These are phyloP conservation scores for Drosophila azteca DNA, from an alignment of 1,140 invertebrate species.

Conservation along the genomic window DNA sequence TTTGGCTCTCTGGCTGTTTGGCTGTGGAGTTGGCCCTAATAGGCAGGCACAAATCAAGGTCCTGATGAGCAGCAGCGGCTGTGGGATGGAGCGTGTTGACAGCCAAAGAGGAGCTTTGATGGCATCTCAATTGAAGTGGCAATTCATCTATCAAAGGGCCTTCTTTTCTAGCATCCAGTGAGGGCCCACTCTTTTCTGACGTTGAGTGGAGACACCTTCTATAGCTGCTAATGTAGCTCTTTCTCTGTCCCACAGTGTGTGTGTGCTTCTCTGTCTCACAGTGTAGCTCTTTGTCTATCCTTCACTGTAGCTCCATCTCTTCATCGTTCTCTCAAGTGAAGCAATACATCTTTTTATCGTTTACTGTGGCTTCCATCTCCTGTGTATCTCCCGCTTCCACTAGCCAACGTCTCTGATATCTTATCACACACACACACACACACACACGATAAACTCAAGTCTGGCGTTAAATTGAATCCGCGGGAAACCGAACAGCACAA, in stretches of 20 bases:
- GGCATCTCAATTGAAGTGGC: slow-evolving; percentile 50
- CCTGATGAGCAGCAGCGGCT: slow-evolving; percentile 12
- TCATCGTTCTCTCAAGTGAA: too few species aligned
- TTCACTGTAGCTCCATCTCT: too few species aligned
- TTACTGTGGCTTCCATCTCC: not conserved
- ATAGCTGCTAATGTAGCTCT: too few species aligned
- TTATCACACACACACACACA: slow-evolving; percentile 11
- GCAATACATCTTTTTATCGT: too few species aligned
- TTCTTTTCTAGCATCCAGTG: too few species aligned
- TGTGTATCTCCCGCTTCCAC: not conserved
- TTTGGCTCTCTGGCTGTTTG: too few species aligned
- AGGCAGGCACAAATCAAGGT: slow-evolving; percentile 32
- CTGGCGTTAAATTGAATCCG: slow-evolving; percentile 76
- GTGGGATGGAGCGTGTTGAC: slow-evolving; percentile 27
- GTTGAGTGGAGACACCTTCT: too few species aligned
- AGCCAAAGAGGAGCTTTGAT: slow-evolving; percentile 14
- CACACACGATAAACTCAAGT: slow-evolving; percentile 32
- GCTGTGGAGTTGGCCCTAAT: slow-evolving; percentile 14
- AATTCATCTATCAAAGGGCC: slow-evolving; percentile 11
- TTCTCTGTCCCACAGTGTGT: too few species aligned
- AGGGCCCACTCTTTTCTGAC: too few species aligned
- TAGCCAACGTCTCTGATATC: not conserved
- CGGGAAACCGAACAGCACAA: slow-evolving; percentile 15
- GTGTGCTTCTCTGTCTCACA: too few species aligned
- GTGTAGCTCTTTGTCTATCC: too few species aligned